phyloP scores from a whole-genome alignment of 1,140 invertebrate genomes.

The Zaprionus ghesquierei region DNA sequence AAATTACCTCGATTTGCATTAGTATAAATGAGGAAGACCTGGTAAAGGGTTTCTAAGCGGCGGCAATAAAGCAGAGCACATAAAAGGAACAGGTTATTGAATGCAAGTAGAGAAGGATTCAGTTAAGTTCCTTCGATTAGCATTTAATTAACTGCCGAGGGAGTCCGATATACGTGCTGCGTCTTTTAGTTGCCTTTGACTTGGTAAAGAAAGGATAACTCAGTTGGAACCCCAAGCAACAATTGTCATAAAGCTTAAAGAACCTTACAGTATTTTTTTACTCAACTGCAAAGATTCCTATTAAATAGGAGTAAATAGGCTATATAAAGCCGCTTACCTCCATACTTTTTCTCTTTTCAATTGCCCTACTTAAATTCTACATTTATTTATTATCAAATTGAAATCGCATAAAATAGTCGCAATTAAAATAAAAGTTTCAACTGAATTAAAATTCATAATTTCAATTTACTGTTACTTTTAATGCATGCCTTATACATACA shows the following conservation, averaged over 20 bases:
- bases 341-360: no score
- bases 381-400: background rate
- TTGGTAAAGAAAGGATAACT: background rate
- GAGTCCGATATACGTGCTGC: background rate
- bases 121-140: background rate
- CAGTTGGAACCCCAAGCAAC: background rate
- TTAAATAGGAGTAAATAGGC: no score
- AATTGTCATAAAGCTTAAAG: background rate
- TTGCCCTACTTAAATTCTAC: background rate
- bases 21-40: background rate
- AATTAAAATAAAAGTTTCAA: background rate
- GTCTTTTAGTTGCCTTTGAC: background rate
- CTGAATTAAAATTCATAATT: background rate
- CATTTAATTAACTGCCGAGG: background rate
- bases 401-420: slow-evolving; percentile 10
- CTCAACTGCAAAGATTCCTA: background rate
- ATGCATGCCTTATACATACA: background rate
- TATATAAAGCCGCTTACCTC: no score
- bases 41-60: background rate
- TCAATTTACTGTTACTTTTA: background rate
- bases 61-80: background rate
- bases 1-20: slow-evolving; percentile 61
- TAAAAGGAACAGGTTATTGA: background rate
- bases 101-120: background rate
- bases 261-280: background rate